phyloP scores from a whole-genome alignment of 2,888 invertebrate genomes.

The Athalia rosae region DNA sequence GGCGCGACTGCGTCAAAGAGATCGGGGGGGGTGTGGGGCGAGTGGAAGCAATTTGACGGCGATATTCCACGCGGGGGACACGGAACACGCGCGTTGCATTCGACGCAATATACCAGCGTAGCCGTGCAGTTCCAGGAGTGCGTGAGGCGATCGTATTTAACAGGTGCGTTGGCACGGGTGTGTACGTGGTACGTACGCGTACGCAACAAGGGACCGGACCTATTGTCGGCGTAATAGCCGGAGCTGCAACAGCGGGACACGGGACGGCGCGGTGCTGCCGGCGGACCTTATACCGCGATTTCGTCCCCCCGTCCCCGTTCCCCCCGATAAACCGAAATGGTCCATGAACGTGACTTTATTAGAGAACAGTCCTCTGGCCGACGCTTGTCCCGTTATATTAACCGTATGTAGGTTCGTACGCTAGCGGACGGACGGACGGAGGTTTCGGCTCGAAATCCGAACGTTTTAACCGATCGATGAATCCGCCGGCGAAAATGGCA shows the following conservation, averaged over 20 bases:
- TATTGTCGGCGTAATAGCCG: slow-evolving; percentile 35
- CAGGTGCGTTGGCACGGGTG: background rate
- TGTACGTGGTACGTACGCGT: background rate
- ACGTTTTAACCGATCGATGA: background rate
- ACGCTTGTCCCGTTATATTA: slow-evolving; percentile 20
- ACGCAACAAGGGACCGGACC: slow-evolving; percentile 8
- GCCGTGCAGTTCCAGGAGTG: too few species aligned
- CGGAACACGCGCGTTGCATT: too few species aligned
- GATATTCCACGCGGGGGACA: too few species aligned
- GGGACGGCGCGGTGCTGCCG: slow-evolving; percentile 8
- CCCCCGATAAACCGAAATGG: slow-evolving; percentile 50
- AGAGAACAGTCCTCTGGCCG: slow-evolving; percentile 48
- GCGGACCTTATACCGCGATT: slow-evolving; percentile 29
- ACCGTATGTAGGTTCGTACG: too few species aligned
- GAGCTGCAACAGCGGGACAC: background rate
- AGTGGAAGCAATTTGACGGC: too few species aligned
- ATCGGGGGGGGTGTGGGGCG: too few species aligned
- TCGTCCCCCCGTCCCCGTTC: background rate
- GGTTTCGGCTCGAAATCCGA: too few species aligned
- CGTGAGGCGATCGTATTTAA: too few species aligned
- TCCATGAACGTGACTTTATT: slow-evolving; percentile 53
- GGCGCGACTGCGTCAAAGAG: too few species aligned
- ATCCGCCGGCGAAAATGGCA: background rate
- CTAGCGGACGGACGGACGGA: too few species aligned
- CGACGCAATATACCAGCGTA: too few species aligned